Conservation (phyloP, 2,113 vertebrate species). For the Varanus salvator region DNA sequence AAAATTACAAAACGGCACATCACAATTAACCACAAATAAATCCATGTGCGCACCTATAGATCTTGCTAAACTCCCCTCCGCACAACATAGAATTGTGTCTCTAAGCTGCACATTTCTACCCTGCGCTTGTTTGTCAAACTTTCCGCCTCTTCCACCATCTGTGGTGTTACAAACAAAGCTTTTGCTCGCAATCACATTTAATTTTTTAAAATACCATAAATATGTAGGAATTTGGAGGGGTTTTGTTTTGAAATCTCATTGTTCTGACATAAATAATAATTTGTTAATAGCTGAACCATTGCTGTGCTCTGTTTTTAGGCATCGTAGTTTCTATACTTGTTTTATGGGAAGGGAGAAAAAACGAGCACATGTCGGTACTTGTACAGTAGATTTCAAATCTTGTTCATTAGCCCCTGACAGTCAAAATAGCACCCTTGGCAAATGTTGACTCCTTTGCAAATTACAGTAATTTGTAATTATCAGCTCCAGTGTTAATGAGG, state of each 20-base stretch:
- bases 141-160: neutral
- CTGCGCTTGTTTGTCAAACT: neutral
- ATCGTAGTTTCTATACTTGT: accelerated
- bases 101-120: neutral
- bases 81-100: accelerated
- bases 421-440: conserved; percentile 68
- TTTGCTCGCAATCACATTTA: neutral
- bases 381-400: conserved; percentile 30
- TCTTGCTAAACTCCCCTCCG: neutral
- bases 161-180: neutral
- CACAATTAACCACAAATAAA: too few relatives aligned
- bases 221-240: neutral
- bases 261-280: conserved; percentile 1
- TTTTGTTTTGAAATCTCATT: neutral
- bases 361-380: conserved; percentile 24
- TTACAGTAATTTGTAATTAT: conserved; percentile 73
- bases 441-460: conserved; percentile 59
- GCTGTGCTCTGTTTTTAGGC: neutral
- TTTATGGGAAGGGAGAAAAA: conserved; percentile 39
- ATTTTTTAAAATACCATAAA: neutral
- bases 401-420: conserved; percentile 58
- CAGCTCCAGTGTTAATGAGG: conserved; percentile 70
- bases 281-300: conserved; percentile 1
- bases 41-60: neutral
- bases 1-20: too few relatives aligned